Evolutionary conservation across 1,140 invertebrate species (phyloP), one percentile per base, ranked within the genome.

Genomic region (Heliconius himera): DNA sequence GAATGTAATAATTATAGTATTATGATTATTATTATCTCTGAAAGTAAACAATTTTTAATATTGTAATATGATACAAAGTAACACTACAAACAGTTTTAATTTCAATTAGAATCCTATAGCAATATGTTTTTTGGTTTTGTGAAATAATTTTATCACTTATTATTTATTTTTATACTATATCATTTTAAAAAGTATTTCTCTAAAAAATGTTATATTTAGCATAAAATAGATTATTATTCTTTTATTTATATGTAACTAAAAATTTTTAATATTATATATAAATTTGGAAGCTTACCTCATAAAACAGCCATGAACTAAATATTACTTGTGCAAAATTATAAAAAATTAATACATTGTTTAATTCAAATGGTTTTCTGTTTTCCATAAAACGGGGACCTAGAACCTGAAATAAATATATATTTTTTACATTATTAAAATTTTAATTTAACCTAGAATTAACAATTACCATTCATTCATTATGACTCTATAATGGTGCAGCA

Each of bases 301-400:
- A 96, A 88, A 98, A 98, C 66, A 99, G 95, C 96, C 97, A 99
- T 9, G 96, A 85, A 83, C 97, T 98, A 87, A 98, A 97, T 70
- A 98, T 76, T 41, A 99, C 98, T 96, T 99, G 97, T 83, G 97
- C 94, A 54, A 98, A 95, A 94, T 99, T 99, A 93, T 99, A 99
- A 71, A 96, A 92, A 87, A 99, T 96, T 93, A 99, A 96, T 71
- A 97, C 83, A 88, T 96, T 96, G 85, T 97, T 96, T 41, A 99
- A 96, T 88, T 98, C 95, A 85, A 97, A 98, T 11, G 98, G 97
- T 95, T 98, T 97, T 88, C 98, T 96, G 93, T 98, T 97, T 94
- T 98, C 97, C 98, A 99, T 99, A 75, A 98, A 94, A 89, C 96
- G 96, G 41, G 98, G 98, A 9, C 98, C 98, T 81, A 98, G 85